Percentiles rank a stretch among this genome's conserved stretches.
Evolutionary conservation across 2,888 invertebrate species (phyloP).

Genomic region (Chaetogeoica ovagalla): DNA sequence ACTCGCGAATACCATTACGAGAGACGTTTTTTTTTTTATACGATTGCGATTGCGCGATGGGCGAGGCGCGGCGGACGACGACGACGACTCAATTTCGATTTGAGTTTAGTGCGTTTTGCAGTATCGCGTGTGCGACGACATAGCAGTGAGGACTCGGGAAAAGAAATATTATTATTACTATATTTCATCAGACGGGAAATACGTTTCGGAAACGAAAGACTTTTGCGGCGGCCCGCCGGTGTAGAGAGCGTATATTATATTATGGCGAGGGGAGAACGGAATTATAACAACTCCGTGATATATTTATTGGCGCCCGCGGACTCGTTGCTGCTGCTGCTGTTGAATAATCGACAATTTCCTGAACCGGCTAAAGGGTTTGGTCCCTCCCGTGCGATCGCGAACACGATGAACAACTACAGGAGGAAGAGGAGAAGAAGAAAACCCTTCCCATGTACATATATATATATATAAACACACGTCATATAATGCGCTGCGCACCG

Average conservation of each 20-base stretch:
- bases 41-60: too few relatives aligned
- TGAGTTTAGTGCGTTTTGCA: neutral
- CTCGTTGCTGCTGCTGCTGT: constrained; percentile 4
- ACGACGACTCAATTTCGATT: constrained; percentile 33
- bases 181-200: constrained; percentile 47
- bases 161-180: constrained; percentile 32
- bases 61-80: neutral
- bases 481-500: too few relatives aligned
- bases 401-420: neutral
- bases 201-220: constrained; percentile 48
- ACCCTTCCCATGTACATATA: constrained; percentile 16
- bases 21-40: too few relatives aligned
- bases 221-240: neutral
- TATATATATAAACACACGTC: too few relatives aligned
- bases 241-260: too few relatives aligned
- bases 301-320: constrained; percentile 37
- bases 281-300: constrained; percentile 37
- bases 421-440: constrained; percentile 14
- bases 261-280: neutral
- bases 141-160: neutral
- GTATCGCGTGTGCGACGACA: neutral
- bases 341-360: constrained; percentile 53
- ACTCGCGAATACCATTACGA: too few relatives aligned
- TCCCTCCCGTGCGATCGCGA: neutral
- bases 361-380: constrained; percentile 41